Percentiles rank a stretch among this genome's conserved stretches.
These are phyloP conservation scores for Calliphora vicina DNA, from an alignment of 1,140 invertebrate species.

Conservation along the genomic window DNA sequence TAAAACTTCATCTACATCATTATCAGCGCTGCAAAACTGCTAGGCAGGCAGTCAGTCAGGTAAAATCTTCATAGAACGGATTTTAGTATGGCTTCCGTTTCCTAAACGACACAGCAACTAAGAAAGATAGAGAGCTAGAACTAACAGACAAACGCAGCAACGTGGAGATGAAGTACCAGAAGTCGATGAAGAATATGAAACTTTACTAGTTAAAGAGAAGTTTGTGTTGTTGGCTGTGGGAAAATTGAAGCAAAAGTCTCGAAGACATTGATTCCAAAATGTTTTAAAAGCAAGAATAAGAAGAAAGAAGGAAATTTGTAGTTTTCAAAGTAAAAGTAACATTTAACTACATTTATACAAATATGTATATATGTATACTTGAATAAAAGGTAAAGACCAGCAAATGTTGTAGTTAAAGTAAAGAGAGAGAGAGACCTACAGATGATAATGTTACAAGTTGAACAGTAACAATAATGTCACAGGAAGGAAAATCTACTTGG, in stretches of 20 bases:
- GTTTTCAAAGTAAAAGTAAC: neutral
- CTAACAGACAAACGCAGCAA: neutral
- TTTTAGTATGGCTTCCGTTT: constrained; percentile 28
- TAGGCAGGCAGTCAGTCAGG: neutral
- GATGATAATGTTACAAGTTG: neutral
- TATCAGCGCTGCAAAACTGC: neutral
- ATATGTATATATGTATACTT: no score
- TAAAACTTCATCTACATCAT: neutral
- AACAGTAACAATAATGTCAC: neutral
- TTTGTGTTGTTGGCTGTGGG: neutral
- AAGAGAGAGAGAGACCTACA: neutral
- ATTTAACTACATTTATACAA: no score
- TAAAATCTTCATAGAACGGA: constrained; percentile 26
- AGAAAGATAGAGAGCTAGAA: neutral
- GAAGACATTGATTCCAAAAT: neutral
- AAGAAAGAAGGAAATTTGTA: neutral
- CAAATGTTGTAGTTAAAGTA: neutral
- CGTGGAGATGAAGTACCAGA: no score
- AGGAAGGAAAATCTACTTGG: neutral
- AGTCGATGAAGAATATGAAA: no score
- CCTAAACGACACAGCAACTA: constrained; percentile 12
- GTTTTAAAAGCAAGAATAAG: neutral
- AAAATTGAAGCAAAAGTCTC: neutral
- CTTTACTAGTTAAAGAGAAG: no score
- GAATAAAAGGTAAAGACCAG: no score